phyloP scores from a whole-genome alignment of 2,888 invertebrate genomes.

The Dimorphilus gyrociliatus region DNA sequence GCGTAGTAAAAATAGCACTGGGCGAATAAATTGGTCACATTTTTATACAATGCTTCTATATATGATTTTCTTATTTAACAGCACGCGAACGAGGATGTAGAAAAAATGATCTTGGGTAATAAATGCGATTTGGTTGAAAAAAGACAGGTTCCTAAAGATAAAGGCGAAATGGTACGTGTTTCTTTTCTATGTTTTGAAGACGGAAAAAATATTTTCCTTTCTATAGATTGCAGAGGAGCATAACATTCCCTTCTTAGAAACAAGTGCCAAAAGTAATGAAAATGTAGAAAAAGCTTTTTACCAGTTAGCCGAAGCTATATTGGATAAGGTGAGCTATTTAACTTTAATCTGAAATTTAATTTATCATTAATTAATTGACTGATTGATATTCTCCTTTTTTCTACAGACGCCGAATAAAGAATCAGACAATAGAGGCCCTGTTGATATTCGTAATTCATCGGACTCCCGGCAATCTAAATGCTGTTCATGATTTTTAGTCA shows the following conservation, averaged over 20 bases:
- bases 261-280: conserved; percentile 87
- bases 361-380: too few species aligned
- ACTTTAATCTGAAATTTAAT: too few species aligned
- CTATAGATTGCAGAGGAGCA: conserved; percentile 82
- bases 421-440: too few species aligned
- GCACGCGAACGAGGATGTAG: conserved; percentile 96
- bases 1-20: too few species aligned
- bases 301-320: conserved; percentile 80
- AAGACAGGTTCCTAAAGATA: conserved; percentile 73
- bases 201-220: not conserved
- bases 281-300: conserved; percentile 91
- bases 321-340: conserved; percentile 64
- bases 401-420: too few species aligned
- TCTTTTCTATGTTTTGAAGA: not conserved
- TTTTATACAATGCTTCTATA: too few species aligned
- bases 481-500: too few species aligned
- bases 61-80: too few species aligned
- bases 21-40: too few species aligned
- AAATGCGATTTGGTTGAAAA: conserved; percentile 96
- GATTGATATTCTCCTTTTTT: too few species aligned
- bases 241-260: conserved; percentile 89
- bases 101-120: conserved; percentile 94
- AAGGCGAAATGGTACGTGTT: conserved; percentile 69
- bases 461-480: too few species aligned
- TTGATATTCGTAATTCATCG: too few species aligned